These are phyloP conservation scores for Mactromeris polynyma DNA, from an alignment of 2,888 invertebrate species.

Conservation along the genomic window DNA sequence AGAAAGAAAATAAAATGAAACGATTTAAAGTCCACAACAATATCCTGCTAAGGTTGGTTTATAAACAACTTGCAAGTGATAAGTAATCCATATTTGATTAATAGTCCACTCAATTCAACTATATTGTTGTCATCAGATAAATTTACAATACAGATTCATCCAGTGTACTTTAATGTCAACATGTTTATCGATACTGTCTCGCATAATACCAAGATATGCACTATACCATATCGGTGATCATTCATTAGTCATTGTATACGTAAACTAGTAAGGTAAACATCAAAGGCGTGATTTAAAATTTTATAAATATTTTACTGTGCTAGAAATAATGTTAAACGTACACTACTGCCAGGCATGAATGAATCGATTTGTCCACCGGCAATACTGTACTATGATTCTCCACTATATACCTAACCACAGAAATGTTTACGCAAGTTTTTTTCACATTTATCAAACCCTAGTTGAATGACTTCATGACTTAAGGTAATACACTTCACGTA, in stretches of 20 bases:
- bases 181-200: neutral
- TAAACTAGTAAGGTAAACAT: neutral
- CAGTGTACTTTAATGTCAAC: neutral
- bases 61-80: neutral
- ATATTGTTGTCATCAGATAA: neutral
- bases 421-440: neutral
- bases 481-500: neutral
- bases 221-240: neutral
- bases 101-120: neutral
- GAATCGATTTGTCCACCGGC: neutral
- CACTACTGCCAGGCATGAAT: neutral
- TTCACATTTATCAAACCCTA: neutral
- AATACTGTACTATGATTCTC: neutral
- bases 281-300: neutral
- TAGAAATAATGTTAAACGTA: neutral
- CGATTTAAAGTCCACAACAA: neutral
- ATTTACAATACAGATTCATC: neutral
- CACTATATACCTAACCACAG: neutral
- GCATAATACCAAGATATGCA: neutral
- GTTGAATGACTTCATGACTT: neutral
- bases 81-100: constrained; percentile 10
- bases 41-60: neutral
- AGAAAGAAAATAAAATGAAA: neutral
- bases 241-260: neutral
- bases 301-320: neutral